Evolutionary conservation across 1,140 invertebrate genomes (phyloP).

Genomic region (Pachypsylla venusta): DNA sequence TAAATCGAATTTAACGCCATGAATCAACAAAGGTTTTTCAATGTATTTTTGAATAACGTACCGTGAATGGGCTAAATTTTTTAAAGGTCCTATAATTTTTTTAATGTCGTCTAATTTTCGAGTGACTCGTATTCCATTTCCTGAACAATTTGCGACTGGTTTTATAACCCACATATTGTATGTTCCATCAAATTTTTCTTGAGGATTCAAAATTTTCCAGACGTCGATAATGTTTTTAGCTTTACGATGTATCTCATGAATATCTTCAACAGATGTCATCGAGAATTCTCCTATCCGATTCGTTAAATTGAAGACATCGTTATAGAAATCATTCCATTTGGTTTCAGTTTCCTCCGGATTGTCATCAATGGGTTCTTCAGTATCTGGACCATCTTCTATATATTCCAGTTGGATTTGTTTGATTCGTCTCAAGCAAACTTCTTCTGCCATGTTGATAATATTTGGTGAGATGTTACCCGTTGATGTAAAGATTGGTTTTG

Average conservation of each 20-base stretch:
- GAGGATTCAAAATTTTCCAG: not conserved
- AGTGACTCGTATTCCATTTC: not conserved
- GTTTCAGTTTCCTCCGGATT: not conserved
- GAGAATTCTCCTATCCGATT: not conserved
- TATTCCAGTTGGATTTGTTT: not conserved
- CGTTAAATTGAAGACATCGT: not conserved
- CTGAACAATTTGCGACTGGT: slow-evolving; percentile 4
- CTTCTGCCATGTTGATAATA: not conserved
- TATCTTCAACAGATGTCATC: not conserved
- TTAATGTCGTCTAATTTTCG: slow-evolving; percentile 1
- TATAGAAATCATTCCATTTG: not conserved
- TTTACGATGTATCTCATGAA: not conserved
- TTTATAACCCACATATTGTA: not conserved
- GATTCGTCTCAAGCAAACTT: not conserved
- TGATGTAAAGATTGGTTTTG: not conserved
- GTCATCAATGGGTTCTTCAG: not conserved
- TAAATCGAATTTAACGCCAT: not conserved
- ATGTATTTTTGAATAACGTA: not conserved
- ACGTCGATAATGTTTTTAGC: not conserved
- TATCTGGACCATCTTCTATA: no score
- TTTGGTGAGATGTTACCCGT: not conserved
- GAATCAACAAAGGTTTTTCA: not conserved
- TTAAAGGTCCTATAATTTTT: not conserved
- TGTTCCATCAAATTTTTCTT: not conserved
- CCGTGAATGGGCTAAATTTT: not conserved